Evolutionary conservation across 2,888 invertebrate species (phyloP).

Genomic region (Heliconius ismenius): DNA sequence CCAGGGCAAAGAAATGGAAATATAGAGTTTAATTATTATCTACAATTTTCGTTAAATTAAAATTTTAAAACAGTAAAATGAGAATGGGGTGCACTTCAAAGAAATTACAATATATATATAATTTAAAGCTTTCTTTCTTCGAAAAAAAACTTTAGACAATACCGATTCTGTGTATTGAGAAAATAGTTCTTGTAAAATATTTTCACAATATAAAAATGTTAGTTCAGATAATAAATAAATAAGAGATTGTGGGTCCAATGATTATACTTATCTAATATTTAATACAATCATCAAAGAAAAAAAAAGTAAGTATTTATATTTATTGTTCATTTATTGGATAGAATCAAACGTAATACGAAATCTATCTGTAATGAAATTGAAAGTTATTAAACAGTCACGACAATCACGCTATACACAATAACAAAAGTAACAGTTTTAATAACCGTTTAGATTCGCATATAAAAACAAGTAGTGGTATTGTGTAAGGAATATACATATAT

Average conservation of each 20-base stretch:
- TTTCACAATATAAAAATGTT: too few relatives aligned
- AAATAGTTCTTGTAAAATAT: too few relatives aligned
- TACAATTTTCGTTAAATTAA: not conserved
- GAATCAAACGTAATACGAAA: constrained; percentile 12
- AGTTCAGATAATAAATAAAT: too few relatives aligned
- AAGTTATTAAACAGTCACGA: constrained; percentile 41
- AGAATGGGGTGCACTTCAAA: not conserved
- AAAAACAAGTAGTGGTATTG: not conserved
- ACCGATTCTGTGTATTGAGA: too few relatives aligned
- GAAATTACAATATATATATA: not conserved
- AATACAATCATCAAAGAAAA: not conserved
- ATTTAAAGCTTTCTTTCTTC: too few relatives aligned
- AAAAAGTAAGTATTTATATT: not conserved
- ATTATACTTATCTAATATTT: too few relatives aligned
- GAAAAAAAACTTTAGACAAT: too few relatives aligned
- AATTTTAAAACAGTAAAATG: not conserved
- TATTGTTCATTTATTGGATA: not conserved
- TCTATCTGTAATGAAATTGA: constrained; percentile 38
- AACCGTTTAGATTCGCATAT: not conserved
- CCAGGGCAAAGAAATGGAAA: too few relatives aligned
- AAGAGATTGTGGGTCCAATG: too few relatives aligned
- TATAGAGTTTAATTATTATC: not conserved
- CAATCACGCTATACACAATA: constrained; percentile 29
- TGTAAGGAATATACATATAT: not conserved
- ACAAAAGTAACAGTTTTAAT: constrained; percentile 2